These are phyloP conservation scores for Venusia cambrica DNA, from an alignment of 2,888 invertebrate genomes.

Conservation along the genomic window DNA sequence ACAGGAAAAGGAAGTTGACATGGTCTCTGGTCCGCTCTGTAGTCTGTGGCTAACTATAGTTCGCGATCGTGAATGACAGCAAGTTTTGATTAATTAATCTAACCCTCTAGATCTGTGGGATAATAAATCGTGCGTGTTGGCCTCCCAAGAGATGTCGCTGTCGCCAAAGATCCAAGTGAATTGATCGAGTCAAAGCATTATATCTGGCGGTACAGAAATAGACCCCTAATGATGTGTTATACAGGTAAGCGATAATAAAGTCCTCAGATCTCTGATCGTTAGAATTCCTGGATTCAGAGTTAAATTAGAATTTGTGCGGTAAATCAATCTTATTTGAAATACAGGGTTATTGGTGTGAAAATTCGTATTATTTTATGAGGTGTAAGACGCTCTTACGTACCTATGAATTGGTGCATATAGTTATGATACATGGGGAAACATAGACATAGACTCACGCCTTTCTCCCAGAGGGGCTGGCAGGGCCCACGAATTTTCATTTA, in stretches of 20 bases:
- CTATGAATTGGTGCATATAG: too few species aligned
- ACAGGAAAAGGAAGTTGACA: conserved; percentile 74
- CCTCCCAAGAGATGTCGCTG: conserved; percentile 78
- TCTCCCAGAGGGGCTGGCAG: too few species aligned
- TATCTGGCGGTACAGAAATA: conserved; percentile 71
- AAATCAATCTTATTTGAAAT: conserved; percentile 28
- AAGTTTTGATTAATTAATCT: conserved; percentile 78
- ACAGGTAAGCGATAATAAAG: conserved; percentile 75
- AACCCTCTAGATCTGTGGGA: conserved; percentile 52
- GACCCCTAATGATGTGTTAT: conserved; percentile 73
- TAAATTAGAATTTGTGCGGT: conserved; percentile 39
- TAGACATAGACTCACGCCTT: too few species aligned
- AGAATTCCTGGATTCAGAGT: conserved; percentile 53
- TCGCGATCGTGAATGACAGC: conserved; percentile 73
- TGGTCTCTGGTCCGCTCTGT: conserved; percentile 31
- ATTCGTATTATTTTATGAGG: conserved; percentile 19
- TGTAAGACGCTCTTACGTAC: too few species aligned
- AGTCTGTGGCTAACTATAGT: conserved; percentile 56
- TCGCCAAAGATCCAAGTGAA: conserved; percentile 53
- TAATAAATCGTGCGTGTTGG: conserved; percentile 74
- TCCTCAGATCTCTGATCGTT: conserved; percentile 70
- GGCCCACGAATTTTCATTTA: too few species aligned
- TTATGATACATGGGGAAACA: too few species aligned
- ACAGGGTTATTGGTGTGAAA: conserved; percentile 8
- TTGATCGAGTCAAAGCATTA: conserved; percentile 70